Conservation (phyloP, 64 coral and sea anemone species). For the Astreopora myriophthalma region DNA sequence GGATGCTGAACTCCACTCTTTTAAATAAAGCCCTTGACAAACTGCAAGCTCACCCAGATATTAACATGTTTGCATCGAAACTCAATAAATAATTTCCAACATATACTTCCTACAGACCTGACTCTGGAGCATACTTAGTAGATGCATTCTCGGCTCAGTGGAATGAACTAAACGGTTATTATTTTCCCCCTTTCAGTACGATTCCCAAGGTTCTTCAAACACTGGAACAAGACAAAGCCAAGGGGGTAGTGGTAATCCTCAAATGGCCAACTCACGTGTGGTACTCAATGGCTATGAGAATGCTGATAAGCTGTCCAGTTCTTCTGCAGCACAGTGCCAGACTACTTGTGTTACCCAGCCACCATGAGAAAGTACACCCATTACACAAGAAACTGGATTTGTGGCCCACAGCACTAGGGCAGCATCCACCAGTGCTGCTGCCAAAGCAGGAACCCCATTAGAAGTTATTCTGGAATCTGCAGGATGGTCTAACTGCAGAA, state of each 20-base stretch:
- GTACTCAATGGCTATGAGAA: neutral
- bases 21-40: conserved; percentile 22
- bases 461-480: too few species aligned
- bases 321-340: too few species aligned
- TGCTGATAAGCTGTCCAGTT: neutral
- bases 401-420: too few species aligned
- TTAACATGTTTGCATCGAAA: neutral
- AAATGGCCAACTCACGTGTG: neutral
- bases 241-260: neutral
- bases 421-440: too few species aligned
- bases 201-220: conserved; percentile 30
- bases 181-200: conserved; percentile 41
- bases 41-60: neutral
- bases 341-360: too few species aligned
- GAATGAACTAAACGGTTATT: neutral
- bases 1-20: conserved; percentile 14
- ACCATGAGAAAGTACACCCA: too few species aligned
- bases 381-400: too few species aligned
- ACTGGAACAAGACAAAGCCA: conserved; percentile 24
- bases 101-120: too few species aligned
- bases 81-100: too few species aligned
- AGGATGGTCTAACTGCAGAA: too few species aligned
- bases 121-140: neutral
- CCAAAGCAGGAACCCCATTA: too few species aligned
- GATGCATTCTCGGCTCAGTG: conserved; percentile 13